phyloP scores from a whole-genome alignment of 2,113 vertebrate genomes.

The Axis porcinus region DNA sequence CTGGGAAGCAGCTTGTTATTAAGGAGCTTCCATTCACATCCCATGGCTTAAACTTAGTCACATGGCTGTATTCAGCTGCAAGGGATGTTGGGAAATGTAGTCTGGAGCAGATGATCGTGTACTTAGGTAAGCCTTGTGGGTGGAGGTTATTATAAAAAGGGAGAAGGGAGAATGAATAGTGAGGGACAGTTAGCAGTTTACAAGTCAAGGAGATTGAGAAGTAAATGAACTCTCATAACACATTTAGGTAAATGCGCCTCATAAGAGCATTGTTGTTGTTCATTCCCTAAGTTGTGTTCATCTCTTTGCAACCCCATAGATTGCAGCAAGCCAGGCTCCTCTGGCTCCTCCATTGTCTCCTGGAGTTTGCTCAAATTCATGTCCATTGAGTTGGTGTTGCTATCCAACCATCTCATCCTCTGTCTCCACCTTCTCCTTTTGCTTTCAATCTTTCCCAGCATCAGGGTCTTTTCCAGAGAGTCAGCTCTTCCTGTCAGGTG shows the following conservation, averaged over 20 bases:
- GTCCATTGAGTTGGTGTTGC: too few species aligned
- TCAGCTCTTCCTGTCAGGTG: background rate
- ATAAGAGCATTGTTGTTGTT: background rate
- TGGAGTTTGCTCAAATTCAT: too few species aligned
- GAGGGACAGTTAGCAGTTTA: background rate
- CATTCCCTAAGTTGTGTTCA: too few species aligned
- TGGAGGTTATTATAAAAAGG: background rate
- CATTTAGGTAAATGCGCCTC: background rate
- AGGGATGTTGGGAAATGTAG: slow-evolving; percentile 51
- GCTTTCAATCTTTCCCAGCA: too few species aligned
- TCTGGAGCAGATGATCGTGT: background rate
- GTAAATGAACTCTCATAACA: background rate
- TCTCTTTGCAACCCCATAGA: background rate
- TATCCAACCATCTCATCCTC: too few species aligned
- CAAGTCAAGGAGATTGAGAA: background rate
- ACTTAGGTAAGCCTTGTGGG: background rate
- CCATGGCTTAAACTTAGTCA: background rate
- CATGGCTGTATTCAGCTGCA: background rate
- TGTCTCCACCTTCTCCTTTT: too few species aligned
- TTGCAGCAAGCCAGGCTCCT: too few species aligned
- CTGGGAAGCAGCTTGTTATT: background rate
- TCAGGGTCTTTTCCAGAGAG: too few species aligned
- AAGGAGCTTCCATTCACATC: background rate
- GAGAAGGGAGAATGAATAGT: background rate
- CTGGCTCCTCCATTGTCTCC: too few species aligned